Percentiles rank a stretch among this genome's conserved stretches.
Evolutionary conservation across 2,797 vertebrate genomes (phyloP).

Genomic region (Aeoliscus strigatus): DNA sequence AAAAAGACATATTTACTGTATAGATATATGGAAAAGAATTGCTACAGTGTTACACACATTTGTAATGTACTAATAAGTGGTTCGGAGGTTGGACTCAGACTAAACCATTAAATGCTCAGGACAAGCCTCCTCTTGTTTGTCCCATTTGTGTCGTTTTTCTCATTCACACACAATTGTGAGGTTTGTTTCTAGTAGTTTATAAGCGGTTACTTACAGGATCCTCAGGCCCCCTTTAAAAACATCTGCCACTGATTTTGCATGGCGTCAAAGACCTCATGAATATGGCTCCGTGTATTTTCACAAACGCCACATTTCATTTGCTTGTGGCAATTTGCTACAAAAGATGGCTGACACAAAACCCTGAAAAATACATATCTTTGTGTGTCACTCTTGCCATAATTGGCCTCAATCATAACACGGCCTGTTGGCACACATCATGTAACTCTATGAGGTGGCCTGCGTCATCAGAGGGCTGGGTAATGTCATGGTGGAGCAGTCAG

Average conservation of each 20-base stretch:
- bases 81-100: conserved; percentile 5
- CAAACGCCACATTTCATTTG: conserved; percentile 67
- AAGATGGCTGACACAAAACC: conserved; percentile 45
- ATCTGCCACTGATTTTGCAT: conserved; percentile 75
- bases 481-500: conserved; percentile 32
- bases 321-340: conserved; percentile 43
- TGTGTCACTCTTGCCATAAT: conserved; percentile 42
- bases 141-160: conserved; percentile 24
- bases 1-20: too few species aligned
- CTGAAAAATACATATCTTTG: conserved; percentile 49
- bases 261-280: conserved; percentile 77
- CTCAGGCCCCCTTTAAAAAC: conserved; percentile 60
- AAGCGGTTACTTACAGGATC: conserved; percentile 44
- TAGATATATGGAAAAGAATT: too few species aligned
- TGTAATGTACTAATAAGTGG: too few species aligned
- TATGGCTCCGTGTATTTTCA: conserved; percentile 60
- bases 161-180: conserved; percentile 45
- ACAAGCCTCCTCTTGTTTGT: conserved; percentile 19
- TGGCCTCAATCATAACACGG: conserved; percentile 32
- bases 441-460: conserved; percentile 34
- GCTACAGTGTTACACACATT: too few species aligned
- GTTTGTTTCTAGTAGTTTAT: conserved; percentile 58
- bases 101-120: conserved; percentile 16
- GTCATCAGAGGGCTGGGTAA: conserved; percentile 55
- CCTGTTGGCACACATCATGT: conserved; percentile 27